Percentiles rank a stretch among this genome's conserved stretches.
Conservation (phyloP, 2,797 vertebrate genomes). For the Cyprinella venusta region DNA sequence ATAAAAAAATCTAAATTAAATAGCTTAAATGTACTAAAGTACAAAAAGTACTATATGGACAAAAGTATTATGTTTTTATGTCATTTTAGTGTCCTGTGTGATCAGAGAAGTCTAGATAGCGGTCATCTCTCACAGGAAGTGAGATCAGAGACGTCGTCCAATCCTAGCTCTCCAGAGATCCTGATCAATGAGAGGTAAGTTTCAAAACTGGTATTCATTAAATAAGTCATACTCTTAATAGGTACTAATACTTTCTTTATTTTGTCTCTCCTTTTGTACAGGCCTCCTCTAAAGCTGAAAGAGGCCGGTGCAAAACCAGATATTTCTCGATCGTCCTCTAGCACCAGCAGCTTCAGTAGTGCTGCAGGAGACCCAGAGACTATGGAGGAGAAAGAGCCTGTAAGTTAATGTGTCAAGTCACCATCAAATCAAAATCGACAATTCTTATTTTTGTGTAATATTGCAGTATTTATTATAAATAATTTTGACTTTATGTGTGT, state of each 20-base stretch:
- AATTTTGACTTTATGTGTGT: background rate
- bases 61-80: background rate
- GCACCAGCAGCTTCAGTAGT: conserved; percentile 91
- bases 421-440: background rate
- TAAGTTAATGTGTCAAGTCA: conserved; percentile 57
- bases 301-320: conserved; percentile 80
- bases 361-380: conserved; percentile 82
- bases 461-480: background rate
- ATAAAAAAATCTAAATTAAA: no score
- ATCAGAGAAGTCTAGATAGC: conserved; percentile 84
- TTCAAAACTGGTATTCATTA: background rate
- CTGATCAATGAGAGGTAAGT: conserved; percentile 84
- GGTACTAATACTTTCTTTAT: background rate
- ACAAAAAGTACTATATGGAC: no score
- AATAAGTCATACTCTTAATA: background rate
- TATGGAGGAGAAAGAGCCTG: conserved; percentile 83
- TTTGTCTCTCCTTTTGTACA: conserved; percentile 57
- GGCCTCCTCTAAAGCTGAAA: conserved; percentile 83
- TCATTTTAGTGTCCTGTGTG: conserved; percentile 76
- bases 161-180: conserved; percentile 92
- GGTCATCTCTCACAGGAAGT: conserved; percentile 85
- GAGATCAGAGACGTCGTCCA: conserved; percentile 87
- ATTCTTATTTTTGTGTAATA: background rate
- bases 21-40: no score
- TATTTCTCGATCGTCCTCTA: conserved; percentile 91